Evolutionary conservation across 2,888 invertebrate genomes (phyloP), one percentile per base, ranked within the genome.

Genomic region (Nomada fucata): DNA sequence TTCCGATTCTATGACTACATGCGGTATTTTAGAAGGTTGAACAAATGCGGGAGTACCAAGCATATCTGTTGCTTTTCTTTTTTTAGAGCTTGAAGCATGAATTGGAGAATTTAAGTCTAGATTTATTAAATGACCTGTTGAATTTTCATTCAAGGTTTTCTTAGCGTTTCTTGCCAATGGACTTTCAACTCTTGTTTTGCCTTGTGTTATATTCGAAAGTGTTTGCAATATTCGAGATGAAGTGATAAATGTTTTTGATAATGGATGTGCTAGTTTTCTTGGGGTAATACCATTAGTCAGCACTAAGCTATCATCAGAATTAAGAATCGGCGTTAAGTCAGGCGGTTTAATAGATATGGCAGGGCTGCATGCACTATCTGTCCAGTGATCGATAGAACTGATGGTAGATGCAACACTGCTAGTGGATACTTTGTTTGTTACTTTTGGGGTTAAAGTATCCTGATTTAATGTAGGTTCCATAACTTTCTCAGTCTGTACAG

Each of bases 161-260:
- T 81, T 82, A 0, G 64, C 61, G 65, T 60, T 76, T 59, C 63
- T 80, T 10, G 64, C 63, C n/a, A 84, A 55, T 10, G 88, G 82
- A 67, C 69, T 87, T 55, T 88, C 84, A 18, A 53, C 10, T 42
- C 88, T 91, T 10, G 88, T 26, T 61, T 90, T 90, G 11, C 91
- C 89, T 47, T 90, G 90, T 0, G 93, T 92, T 47, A 94, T 90
- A 74, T 79, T 92, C 0, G 93, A 91, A 18, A 94, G 90, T 2
- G 93, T 93, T 76, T 93, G 91, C 11, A 94, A 88, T 47, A 94
- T 93, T 59, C 91, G 88, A 3, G 93, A 92, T 0, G 93, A 93
- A 26, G 93, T 93, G 23, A 92, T 79, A 75, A 94, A 92, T 29
- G 93, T 90, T 20, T 87, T 86, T 0, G 93, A 93, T 9, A 92